phyloP scores from a whole-genome alignment of 2,888 invertebrate species.

The Geotrupes spiniger region DNA sequence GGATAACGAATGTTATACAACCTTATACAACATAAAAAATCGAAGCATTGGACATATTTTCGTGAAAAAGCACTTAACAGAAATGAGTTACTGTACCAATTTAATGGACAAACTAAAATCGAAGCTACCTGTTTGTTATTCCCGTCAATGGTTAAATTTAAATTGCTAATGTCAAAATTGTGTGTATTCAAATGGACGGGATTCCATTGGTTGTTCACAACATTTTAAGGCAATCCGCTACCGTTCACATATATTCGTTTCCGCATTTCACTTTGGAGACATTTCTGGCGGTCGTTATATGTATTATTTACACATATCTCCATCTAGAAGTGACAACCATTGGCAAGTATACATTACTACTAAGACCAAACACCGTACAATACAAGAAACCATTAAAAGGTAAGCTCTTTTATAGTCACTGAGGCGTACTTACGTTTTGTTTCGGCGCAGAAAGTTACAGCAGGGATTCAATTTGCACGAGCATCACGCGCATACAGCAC shows the following conservation, averaged over 20 bases:
- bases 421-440: background rate
- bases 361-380: conserved; percentile 24
- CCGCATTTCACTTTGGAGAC: conserved; percentile 41
- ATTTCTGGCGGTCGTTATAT: conserved; percentile 34
- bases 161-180: conserved; percentile 25
- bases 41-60: no score
- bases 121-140: no score
- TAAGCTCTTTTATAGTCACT: conserved; percentile 9
- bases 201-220: conserved; percentile 31
- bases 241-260: conserved; percentile 39
- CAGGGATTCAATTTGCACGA: conserved; percentile 26
- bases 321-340: conserved; percentile 38
- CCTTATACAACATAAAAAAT: no score
- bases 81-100: no score
- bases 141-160: no score
- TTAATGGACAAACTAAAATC: no score
- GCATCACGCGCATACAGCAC: conserved; percentile 24
- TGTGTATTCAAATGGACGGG: conserved; percentile 19
- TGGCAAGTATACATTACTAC: conserved; percentile 21
- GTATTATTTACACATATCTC: conserved; percentile 35
- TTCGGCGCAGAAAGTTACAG: conserved; percentile 20
- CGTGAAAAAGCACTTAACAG: no score
- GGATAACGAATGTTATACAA: no score
- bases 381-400: conserved; percentile 24
- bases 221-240: conserved; percentile 36